phyloP scores from a whole-genome alignment of 2,113 vertebrate genomes.

The Fregetta grallaria region DNA sequence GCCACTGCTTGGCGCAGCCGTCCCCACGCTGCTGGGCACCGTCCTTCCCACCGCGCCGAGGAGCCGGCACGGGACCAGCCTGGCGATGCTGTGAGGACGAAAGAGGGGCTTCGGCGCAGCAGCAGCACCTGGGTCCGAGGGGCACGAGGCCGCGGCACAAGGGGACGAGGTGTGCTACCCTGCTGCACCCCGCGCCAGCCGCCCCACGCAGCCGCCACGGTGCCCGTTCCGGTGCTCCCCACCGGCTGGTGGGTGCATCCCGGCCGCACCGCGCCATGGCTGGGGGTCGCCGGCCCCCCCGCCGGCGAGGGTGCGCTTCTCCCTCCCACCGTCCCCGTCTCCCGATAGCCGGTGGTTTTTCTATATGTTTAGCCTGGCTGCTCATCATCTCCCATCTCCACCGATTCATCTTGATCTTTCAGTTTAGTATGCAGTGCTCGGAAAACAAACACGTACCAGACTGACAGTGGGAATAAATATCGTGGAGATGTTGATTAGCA shows the following conservation, averaged over 20 bases:
- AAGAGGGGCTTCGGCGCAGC: neutral
- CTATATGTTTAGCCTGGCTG: neutral
- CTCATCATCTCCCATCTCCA: slow-evolving; percentile 42
- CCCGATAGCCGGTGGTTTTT: neutral
- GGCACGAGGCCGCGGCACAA: rapidly evolving
- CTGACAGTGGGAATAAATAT: slow-evolving; percentile 82
- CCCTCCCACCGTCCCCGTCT: rapidly evolving
- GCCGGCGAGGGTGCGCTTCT: rapidly evolving
- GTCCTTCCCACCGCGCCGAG: rapidly evolving
- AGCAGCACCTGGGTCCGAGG: neutral
- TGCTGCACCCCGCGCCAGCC: no score
- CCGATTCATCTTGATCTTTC: slow-evolving; percentile 43
- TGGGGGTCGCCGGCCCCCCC: neutral
- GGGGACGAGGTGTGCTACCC: neutral
- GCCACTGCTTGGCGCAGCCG: rapidly evolving
- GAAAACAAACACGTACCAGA: slow-evolving; percentile 75
- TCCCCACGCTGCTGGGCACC: rapidly evolving
- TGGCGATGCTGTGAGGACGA: rapidly evolving
- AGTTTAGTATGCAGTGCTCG: slow-evolving; percentile 73
- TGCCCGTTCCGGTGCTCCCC: rapidly evolving
- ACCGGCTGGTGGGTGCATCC: rapidly evolving
- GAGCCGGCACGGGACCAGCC: rapidly evolving
- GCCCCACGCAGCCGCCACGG: rapidly evolving
- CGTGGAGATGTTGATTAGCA: slow-evolving; percentile 75
- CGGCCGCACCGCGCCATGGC: rapidly evolving